phyloP scores from a whole-genome alignment of 2,797 vertebrate species.

The Phoebastria nigripes region DNA sequence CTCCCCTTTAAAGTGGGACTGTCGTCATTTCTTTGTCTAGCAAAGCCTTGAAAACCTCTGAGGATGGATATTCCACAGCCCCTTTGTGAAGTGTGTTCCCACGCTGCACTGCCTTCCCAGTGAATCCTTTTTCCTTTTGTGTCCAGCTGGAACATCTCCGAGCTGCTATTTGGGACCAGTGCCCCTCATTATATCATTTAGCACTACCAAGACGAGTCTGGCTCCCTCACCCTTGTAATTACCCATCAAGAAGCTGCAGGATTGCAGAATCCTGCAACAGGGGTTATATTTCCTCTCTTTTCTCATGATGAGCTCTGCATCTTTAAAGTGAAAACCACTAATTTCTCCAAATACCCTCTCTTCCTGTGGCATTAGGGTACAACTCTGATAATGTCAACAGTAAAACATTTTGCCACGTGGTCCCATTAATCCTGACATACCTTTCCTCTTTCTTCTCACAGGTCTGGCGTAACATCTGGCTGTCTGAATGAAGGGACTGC shows the following conservation, averaged over 20 bases:
- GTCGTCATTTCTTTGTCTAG: not conserved
- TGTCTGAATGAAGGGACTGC: slow-evolving; percentile 61
- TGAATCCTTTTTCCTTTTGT: no score
- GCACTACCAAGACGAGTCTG: not conserved
- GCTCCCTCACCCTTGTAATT: not conserved
- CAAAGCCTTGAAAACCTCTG: not conserved
- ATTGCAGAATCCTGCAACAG: not conserved
- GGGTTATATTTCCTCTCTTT: not conserved
- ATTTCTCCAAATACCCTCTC: not conserved
- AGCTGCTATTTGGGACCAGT: not conserved
- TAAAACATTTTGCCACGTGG: rapidly evolving
- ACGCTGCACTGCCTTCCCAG: not conserved
- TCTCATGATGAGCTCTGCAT: not conserved
- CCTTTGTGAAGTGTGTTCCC: not conserved
- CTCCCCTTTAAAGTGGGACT: not conserved
- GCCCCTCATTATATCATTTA: not conserved
- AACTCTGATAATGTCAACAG: not conserved
- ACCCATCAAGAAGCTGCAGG: not conserved
- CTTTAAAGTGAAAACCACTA: not conserved
- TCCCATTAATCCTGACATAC: slow-evolving; percentile 60
- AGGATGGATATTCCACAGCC: not conserved
- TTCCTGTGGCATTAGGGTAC: not conserved
- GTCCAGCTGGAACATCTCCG: not conserved
- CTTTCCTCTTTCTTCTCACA: slow-evolving; percentile 64
- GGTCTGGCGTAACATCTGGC: slow-evolving; percentile 79